Conservation (phyloP, 1,140 invertebrate species). For the Drosophila asahinai region DNA sequence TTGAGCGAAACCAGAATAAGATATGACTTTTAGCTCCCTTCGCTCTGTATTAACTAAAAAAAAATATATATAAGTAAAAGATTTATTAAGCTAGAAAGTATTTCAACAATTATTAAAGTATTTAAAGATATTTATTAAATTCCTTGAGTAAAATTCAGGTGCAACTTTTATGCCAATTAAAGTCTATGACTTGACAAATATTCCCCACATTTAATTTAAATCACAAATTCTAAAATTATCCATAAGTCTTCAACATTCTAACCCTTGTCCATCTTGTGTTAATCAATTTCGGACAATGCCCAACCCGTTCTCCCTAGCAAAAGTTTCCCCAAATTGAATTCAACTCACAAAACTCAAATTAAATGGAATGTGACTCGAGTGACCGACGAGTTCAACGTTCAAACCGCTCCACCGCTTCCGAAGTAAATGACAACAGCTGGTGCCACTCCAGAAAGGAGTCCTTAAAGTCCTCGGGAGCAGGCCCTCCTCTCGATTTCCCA, state of each 20-base stretch:
- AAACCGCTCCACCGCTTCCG: slow-evolving; percentile 24
- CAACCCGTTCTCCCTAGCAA: not conserved
- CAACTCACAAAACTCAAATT: slow-evolving; percentile 68
- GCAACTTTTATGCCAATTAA: not conserved
- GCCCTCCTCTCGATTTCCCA: slow-evolving; percentile 28
- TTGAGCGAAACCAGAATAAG: too few species aligned
- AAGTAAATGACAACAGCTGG: slow-evolving; percentile 79
- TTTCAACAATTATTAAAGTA: too few species aligned
- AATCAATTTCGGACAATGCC: slow-evolving; percentile 6
- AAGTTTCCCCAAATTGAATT: slow-evolving; percentile 65
- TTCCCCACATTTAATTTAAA: not conserved
- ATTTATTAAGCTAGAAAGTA: too few species aligned
- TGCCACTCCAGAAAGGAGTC: slow-evolving; percentile 30
- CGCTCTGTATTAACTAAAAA: too few species aligned
- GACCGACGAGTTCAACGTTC: slow-evolving; percentile 61
- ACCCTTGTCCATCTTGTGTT: slow-evolving; percentile 10
- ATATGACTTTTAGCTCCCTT: too few species aligned
- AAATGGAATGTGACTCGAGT: slow-evolving; percentile 71
- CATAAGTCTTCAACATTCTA: not conserved
- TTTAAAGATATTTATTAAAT: too few species aligned
- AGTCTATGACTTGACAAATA: not conserved
- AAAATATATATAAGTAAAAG: too few species aligned
- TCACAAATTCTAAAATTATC: not conserved
- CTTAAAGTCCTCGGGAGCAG: slow-evolving; percentile 12
- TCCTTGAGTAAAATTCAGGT: too few species aligned